Evolutionary conservation across 2,888 invertebrate species (phyloP), one percentile per base, ranked within the genome.

Genomic region (Oxytorus armatus): DNA sequence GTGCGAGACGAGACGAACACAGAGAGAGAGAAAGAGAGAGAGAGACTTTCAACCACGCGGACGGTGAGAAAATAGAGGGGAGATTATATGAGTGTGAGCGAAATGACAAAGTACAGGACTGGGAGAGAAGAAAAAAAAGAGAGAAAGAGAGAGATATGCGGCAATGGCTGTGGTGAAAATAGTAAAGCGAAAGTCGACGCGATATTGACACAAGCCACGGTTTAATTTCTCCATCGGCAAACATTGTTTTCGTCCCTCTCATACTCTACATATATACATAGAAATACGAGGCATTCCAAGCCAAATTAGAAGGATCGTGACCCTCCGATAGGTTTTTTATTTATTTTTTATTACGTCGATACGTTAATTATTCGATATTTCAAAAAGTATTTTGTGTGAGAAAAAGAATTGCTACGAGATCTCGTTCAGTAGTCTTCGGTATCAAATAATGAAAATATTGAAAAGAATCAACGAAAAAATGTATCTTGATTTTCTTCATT

Each of bases 161-260:
- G 65, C 68, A 69, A 85, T 87, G 85, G 86, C 84, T 84, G 82
- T 81, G 47, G 85, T 79, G 86, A 83, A 78, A 85, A 85, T 85
- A 86, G 86, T 84, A 44, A 75, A 86, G 85, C 83, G 86, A 88
- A 89, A 89, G 89, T 89, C 87, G 89, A 86, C 87, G 83, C 85
- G 88, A 86, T 90, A 89, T 90, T 90, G 90, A 90, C 90, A 89
- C 87, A 89, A 90, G 89, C 89, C 88, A 87, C 89, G 86, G 89
- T 90, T 90, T 90, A 90, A 90, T 90, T 90, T 89, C 89, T 89
- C 89, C 87, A 83, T 87, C 81, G 88, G 87, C 87, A 89, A 90
- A 90, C 88, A 89, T 87, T 88, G 88, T 89, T 89, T 88, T 86
- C 89, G 87, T 87, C 85, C 84, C 83, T 80, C 77, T 82, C 65